Percentiles rank a stretch among this genome's conserved stretches.
phyloP scores from a whole-genome alignment of 2,888 invertebrate species.

The Microchrysa polita region DNA sequence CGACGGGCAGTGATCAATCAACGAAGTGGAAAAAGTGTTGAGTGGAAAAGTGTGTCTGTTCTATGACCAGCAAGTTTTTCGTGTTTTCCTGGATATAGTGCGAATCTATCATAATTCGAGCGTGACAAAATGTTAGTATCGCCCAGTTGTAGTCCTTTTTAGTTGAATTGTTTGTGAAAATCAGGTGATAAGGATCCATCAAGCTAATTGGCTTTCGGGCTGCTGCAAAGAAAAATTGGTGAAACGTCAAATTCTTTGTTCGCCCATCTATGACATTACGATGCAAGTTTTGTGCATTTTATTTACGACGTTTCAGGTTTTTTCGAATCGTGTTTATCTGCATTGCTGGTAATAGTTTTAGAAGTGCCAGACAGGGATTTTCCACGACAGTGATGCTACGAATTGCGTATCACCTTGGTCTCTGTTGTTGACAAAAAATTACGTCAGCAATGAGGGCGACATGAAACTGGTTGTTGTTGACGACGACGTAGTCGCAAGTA shows the following conservation, averaged over 20 bases:
- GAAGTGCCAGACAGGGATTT: background rate
- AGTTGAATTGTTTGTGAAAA: background rate
- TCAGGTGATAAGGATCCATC: background rate
- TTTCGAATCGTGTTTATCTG: background rate
- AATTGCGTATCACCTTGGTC: slow-evolving; percentile 40
- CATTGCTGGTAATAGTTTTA: background rate
- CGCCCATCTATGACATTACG: background rate
- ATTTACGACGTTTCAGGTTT: slow-evolving; percentile 5
- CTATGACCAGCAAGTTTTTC: slow-evolving; percentile 5
- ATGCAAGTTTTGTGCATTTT: slow-evolving; percentile 4
- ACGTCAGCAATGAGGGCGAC: slow-evolving; percentile 26
- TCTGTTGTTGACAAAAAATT: slow-evolving; percentile 19
- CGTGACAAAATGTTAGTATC: slow-evolving; percentile 29
- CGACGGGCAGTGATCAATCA: slow-evolving; percentile 13
- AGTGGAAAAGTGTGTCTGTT: slow-evolving; percentile 28
- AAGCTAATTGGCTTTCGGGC: slow-evolving; percentile 10
- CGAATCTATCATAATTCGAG: background rate
- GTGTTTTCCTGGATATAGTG: slow-evolving; percentile 19
- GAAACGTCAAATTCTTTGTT: slow-evolving; percentile 44
- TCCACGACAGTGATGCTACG: background rate
- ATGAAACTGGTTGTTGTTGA: slow-evolving; percentile 25
- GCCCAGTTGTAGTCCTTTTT: background rate
- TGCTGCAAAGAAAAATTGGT: background rate
- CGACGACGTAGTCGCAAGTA: background rate
- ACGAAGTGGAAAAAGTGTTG: slow-evolving; percentile 30